Conservation (phyloP, 2,113 vertebrate species). For the Psittacara wagleri region DNA sequence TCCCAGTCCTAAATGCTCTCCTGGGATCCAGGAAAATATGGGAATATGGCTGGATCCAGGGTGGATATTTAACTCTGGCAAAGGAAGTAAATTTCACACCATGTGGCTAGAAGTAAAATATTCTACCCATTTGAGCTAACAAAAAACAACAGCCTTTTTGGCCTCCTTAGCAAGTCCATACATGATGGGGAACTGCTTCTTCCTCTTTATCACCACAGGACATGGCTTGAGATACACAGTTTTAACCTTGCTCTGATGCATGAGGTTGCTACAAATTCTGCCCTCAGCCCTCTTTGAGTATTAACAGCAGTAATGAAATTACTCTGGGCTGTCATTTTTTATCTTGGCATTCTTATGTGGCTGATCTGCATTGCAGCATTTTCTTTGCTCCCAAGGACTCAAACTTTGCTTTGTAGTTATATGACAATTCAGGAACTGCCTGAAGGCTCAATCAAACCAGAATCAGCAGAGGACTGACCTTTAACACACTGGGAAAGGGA, state of each 20-base stretch:
- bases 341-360: conserved; percentile 1
- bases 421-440: neutral
- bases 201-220: neutral
- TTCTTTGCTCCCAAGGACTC: neutral
- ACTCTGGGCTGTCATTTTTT: conserved; percentile 40
- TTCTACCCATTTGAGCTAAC: neutral
- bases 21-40: neutral
- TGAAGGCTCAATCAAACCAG: conserved; percentile 16
- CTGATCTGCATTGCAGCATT: conserved; percentile 43
- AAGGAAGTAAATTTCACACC: neutral
- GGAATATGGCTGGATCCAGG: neutral
- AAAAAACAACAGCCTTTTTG: neutral
- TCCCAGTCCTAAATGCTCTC: neutral
- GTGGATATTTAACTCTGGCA: neutral
- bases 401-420: conserved; percentile 18
- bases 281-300: neutral
- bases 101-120: neutral
- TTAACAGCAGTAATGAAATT: conserved; percentile 43
- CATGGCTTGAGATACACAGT: neutral
- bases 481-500: neutral
- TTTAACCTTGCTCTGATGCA: neutral
- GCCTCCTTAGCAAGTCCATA: neutral
- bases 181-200: neutral
- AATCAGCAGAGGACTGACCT: conserved; percentile 6
- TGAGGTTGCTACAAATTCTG: conserved; percentile 4